Percentiles rank a stretch among this genome's conserved stretches.
Evolutionary conservation across 1,140 invertebrate species (phyloP).

Genomic region (Melipona quadrifasciata): DNA sequence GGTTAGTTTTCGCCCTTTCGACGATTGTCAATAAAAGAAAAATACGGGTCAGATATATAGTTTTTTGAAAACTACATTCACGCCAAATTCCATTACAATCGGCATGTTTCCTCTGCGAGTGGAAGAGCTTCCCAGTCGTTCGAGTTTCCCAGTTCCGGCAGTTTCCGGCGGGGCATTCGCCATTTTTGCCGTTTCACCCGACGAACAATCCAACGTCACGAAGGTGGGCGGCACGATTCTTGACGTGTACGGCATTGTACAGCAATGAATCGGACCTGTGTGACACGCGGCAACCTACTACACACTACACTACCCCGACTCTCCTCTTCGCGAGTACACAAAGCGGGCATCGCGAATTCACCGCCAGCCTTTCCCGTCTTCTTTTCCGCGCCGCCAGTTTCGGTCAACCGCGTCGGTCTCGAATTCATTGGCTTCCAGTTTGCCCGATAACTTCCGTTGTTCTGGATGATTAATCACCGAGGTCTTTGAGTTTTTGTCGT

Average conservation of each 20-base stretch:
- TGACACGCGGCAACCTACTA: constrained; percentile 12
- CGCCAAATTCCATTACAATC: too few relatives aligned
- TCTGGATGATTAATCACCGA: neutral
- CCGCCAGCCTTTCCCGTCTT: too few relatives aligned
- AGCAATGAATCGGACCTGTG: constrained; percentile 34
- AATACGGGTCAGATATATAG: too few relatives aligned
- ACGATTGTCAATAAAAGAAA: too few relatives aligned
- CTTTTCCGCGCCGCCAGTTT: neutral
- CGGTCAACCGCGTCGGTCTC: neutral
- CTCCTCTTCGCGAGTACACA: neutral
- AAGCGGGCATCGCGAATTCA: neutral
- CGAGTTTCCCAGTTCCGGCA: neutral
- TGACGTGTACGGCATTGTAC: constrained; percentile 30
- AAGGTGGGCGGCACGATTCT: constrained; percentile 49
- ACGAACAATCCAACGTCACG: constrained; percentile 58
- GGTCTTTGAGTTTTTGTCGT: neutral
- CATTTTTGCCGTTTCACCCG: constrained; percentile 52
- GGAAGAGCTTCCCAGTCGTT: neutral
- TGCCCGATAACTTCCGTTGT: neutral
- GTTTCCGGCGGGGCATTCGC: neutral
- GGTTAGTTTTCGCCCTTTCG: too few relatives aligned
- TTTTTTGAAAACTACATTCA: too few relatives aligned
- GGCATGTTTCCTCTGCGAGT: too few relatives aligned
- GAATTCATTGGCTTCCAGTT: neutral
- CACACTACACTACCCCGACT: neutral